These are phyloP conservation scores for Leptosomus discolor DNA, from an alignment of 2,113 vertebrate genomes.

Conservation along the genomic window DNA sequence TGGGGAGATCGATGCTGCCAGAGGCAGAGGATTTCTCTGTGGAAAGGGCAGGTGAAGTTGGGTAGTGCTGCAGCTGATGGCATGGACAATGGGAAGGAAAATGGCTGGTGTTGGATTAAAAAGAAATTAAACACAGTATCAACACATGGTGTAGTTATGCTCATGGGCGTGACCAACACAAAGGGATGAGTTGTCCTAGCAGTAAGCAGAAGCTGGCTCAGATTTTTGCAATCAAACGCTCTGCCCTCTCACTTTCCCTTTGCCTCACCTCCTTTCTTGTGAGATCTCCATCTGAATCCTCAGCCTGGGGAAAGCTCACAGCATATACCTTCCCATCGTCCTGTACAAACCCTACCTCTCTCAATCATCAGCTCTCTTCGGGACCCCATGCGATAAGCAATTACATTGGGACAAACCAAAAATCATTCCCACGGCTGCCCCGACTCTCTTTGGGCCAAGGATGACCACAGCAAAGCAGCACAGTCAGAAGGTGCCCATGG, in stretches of 20 bases:
- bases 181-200: neutral
- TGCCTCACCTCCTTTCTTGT: neutral
- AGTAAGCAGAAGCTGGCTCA: neutral
- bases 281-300: neutral
- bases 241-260: neutral
- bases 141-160: neutral
- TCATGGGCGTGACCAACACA: neutral
- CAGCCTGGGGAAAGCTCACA: neutral
- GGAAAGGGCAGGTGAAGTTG: neutral
- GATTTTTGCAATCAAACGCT: neutral
- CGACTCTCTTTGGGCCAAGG: fast-evolving
- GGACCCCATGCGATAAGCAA: neutral
- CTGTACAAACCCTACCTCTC: neutral
- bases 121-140: neutral
- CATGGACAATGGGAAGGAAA: neutral
- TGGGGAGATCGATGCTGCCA: neutral
- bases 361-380: neutral
- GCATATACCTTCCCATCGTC: neutral
- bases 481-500: neutral
- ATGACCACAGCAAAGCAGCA: neutral
- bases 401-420: neutral
- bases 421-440: neutral
- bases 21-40: neutral
- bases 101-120: neutral
- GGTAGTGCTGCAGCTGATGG: fast-evolving